A percentile compares a stretch with the other conserved stretches of the same genome.
Evolutionary conservation across 2,888 invertebrate species (phyloP).

Genomic region (Pterostichus madidus): DNA sequence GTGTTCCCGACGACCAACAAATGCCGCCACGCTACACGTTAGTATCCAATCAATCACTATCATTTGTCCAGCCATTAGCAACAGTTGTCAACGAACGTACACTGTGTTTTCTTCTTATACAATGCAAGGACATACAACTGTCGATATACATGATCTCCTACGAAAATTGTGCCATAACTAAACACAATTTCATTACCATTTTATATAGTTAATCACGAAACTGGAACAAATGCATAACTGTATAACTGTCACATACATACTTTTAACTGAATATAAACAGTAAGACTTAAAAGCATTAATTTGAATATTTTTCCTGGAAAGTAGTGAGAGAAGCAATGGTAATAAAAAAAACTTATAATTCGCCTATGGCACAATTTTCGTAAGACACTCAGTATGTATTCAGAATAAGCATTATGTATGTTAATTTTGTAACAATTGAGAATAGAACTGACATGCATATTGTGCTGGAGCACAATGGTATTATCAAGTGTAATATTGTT

Average conservation of each 20-base stretch:
- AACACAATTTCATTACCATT: too few relatives aligned
- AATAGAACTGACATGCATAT: slow-evolving; percentile 40
- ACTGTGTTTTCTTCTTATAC: slow-evolving; percentile 29
- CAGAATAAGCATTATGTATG: slow-evolving; percentile 39
- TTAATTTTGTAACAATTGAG: slow-evolving; percentile 49
- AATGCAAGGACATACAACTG: too few relatives aligned
- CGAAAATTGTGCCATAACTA: too few relatives aligned
- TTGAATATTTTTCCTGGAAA: too few relatives aligned
- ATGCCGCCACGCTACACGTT: slow-evolving; percentile 65
- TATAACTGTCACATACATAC: too few relatives aligned
- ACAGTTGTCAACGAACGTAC: slow-evolving; percentile 48
- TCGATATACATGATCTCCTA: too few relatives aligned
- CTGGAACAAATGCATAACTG: too few relatives aligned
- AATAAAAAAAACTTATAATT: background rate
- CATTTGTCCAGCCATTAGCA: slow-evolving; percentile 49
- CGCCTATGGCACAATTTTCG: background rate
- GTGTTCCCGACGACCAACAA: slow-evolving; percentile 64
- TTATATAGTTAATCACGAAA: too few relatives aligned
- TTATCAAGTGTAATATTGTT: slow-evolving; percentile 50
- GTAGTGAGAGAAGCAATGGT: too few relatives aligned
- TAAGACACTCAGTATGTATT: background rate
- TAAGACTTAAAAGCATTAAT: too few relatives aligned
- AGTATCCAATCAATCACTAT: slow-evolving; percentile 55
- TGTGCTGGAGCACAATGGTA: slow-evolving; percentile 40
- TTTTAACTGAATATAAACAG: too few relatives aligned